Conservation (phyloP, 35 echinoderm and acorn worm genomes). For the Heliocidaris tuberculata region DNA sequence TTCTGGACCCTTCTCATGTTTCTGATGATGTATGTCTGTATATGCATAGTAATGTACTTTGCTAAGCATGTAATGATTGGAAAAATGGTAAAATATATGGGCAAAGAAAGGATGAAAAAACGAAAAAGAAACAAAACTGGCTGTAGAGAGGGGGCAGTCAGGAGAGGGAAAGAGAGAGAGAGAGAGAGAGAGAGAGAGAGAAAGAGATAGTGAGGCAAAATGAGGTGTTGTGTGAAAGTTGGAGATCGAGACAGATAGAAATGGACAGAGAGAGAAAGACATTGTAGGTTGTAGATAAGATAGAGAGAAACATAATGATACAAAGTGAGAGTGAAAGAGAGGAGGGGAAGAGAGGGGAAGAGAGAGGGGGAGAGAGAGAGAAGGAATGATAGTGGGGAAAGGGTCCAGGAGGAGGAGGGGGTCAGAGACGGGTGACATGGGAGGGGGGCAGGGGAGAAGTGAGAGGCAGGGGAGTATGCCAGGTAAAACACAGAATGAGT, state of each 20-base stretch:
- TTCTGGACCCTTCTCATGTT: background rate
- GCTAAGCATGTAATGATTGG: background rate
- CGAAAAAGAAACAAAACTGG: background rate
- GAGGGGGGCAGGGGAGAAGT: background rate
- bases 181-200: background rate
- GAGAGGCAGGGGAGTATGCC: background rate
- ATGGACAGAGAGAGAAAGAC: background rate
- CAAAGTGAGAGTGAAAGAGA: too few relatives aligned
- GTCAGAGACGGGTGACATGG: background rate
- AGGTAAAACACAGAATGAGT: background rate
- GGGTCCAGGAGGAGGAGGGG: background rate
- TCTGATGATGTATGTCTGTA: conserved; percentile 11
- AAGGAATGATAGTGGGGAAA: background rate
- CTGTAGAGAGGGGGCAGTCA: background rate
- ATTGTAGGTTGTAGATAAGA: background rate
- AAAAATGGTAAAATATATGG: background rate
- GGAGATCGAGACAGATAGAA: background rate
- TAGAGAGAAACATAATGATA: background rate
- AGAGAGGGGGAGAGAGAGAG: background rate
- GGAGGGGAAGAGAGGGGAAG: background rate
- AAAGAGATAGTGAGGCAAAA: background rate
- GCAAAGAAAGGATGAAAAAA: background rate
- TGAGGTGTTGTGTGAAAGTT: background rate
- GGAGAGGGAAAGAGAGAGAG: background rate
- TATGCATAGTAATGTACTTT: background rate